These are phyloP conservation scores for Neofelis nebulosa DNA, from an alignment of 2,113 vertebrate genomes.

Conservation along the genomic window DNA sequence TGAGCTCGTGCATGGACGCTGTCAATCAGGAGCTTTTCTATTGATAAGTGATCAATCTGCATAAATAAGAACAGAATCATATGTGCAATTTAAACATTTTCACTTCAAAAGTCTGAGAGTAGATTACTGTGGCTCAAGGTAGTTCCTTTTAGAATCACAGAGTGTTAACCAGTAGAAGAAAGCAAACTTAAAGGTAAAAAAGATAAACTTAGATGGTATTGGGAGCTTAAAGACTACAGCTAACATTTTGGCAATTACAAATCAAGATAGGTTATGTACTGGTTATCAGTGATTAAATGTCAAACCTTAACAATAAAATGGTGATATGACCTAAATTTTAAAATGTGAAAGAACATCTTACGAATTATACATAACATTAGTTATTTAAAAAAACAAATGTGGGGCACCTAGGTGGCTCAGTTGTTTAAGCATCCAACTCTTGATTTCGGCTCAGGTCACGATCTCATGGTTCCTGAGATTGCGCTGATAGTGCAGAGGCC, in stretches of 20 bases:
- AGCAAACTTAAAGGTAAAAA: constrained; percentile 58
- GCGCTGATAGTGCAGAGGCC: too few relatives aligned
- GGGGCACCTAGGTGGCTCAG: too few relatives aligned
- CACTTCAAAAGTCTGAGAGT: constrained; percentile 21
- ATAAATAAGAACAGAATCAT: constrained; percentile 60
- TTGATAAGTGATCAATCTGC: constrained; percentile 97
- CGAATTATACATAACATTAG: background rate
- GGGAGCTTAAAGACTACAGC: constrained; percentile 8
- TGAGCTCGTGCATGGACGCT: constrained; percentile 97
- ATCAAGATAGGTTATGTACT: background rate
- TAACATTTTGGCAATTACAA: background rate
- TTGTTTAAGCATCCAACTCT: too few relatives aligned
- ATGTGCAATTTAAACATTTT: constrained; percentile 23
- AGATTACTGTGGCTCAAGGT: constrained; percentile 33
- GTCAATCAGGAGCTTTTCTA: constrained; percentile 98
- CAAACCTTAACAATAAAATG: constrained; percentile 47
- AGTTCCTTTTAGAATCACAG: constrained; percentile 45
- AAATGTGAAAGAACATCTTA: constrained; percentile 36
- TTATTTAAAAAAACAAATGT: background rate
- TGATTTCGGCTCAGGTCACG: too few relatives aligned
- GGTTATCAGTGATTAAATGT: background rate
- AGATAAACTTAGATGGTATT: constrained; percentile 39
- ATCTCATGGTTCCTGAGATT: too few relatives aligned
- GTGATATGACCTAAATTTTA: constrained; percentile 12
- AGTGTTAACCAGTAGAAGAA: constrained; percentile 47